Evolutionary conservation across 1,140 invertebrate genomes (phyloP), one percentile per base, ranked within the genome.

Genomic region (Pseudachorutes palmiensis): DNA sequence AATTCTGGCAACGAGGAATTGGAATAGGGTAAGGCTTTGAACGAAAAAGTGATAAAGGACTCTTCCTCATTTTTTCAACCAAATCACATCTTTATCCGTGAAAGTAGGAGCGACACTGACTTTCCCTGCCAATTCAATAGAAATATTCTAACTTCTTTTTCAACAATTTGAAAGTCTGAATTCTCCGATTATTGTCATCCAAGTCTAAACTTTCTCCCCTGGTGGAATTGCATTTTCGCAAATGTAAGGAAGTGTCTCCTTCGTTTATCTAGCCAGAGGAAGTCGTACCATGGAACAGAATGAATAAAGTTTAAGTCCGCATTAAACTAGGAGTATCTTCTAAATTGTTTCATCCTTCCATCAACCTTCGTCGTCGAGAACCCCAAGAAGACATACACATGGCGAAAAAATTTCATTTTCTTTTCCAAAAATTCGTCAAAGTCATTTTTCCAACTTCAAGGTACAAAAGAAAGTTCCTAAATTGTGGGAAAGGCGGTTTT

Each of bases 261-360:
- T 12, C 19, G 9, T 19, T 45, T 45, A 12, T 45, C 19, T 12
- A 45, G 19, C 36, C 19, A 19, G 36, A 45, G 19, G 19, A 45
- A 9, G 9, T 19, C 19, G 36, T 9, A 45, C 9, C 9, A 9
- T 12, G 19, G 9, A 45, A 45, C 36, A 19, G 19, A 45, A 45
- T 45, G 36, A 45, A 45, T 9, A 45, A 45, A 45, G 36, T 45
- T 45, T 9, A 19, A 45, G 9, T 45, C 36, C 19, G 36, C 19
- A 45, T 45, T 45, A 45, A 45, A 45, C 36, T 45, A 45, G 19
- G 36, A 45, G 19, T 45, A 45, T 45, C 36, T 45, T 45, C 36
- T 45, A 45, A 45, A 45, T 45, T 45, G 36, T 45, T 45, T 45
- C 36, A 45, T 45, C 36, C 36, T 45, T 45, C 36, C 36, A 45